These are phyloP conservation scores for Dryobotodes eremita DNA, from an alignment of 2,888 invertebrate species.

Conservation along the genomic window DNA sequence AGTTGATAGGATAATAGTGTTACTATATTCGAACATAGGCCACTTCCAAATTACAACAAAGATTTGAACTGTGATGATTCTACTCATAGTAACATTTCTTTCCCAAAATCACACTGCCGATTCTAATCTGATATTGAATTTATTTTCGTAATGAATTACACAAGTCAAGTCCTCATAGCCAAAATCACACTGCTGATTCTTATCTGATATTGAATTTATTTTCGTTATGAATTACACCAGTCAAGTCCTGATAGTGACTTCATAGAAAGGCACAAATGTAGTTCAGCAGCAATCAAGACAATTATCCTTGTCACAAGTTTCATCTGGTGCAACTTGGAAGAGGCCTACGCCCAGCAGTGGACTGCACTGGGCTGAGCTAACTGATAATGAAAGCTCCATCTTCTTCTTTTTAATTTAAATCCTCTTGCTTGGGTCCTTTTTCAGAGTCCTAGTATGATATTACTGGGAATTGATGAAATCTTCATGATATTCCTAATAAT, in stretches of 20 bases:
- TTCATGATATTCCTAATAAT: conserved; percentile 38
- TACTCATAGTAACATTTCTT: conserved; percentile 11
- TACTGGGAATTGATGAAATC: conserved; percentile 19
- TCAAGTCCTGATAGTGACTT: not conserved
- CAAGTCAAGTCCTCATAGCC: not conserved
- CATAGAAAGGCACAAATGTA: not conserved
- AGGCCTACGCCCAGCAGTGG: conserved; percentile 3
- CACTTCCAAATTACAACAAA: conserved; percentile 31
- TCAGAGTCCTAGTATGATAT: conserved; percentile 28
- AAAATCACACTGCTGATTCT: conserved; percentile 3
- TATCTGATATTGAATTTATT: not conserved
- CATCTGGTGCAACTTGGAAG: conserved; percentile 19
- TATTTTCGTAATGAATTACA: not conserved
- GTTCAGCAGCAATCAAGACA: not conserved
- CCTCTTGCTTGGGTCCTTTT: conserved; percentile 33
- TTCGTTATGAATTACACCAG: not conserved
- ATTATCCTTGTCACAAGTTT: not conserved
- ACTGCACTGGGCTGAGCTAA: conserved; percentile 12
- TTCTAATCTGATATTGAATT: not conserved
- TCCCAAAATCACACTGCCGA: not conserved
- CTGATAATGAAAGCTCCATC: conserved; percentile 22
- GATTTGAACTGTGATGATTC: not conserved
- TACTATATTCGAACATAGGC: conserved; percentile 23
- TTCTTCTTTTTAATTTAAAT: conserved; percentile 15
- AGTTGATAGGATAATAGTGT: conserved; percentile 17